Conservation (phyloP, 2,797 vertebrate genomes). For the Mormyrus hasselquistii region DNA sequence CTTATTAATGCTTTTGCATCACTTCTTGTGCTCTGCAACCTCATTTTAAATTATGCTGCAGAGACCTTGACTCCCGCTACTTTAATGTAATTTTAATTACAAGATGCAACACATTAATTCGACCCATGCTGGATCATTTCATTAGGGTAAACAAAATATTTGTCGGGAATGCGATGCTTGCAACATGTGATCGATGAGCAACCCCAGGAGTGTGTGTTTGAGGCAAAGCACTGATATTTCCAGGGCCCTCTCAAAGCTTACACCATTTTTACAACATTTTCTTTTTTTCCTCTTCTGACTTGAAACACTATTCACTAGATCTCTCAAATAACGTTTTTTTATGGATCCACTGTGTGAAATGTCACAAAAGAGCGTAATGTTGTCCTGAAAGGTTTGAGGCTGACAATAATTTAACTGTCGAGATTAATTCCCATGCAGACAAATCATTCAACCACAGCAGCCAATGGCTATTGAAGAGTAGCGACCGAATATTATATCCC, state of each 20-base stretch:
- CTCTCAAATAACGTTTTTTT: background rate
- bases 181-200: background rate
- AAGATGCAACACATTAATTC: constrained; percentile 53
- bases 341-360: background rate
- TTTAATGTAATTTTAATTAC: constrained; percentile 64
- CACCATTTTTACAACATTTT: too few species aligned
- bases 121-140: constrained; percentile 57
- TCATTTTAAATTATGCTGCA: constrained; percentile 55
- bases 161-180: constrained; percentile 18
- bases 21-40: constrained; percentile 54
- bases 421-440: background rate
- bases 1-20: constrained; percentile 37
- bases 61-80: constrained; percentile 53
- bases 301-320: background rate
- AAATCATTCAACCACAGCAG: background rate
- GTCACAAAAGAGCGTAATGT: background rate
- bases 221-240: background rate
- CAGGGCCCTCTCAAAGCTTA: background rate
- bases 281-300: background rate
- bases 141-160: constrained; percentile 43
- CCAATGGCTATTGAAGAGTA: background rate
- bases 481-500: background rate
- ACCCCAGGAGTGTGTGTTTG: background rate
- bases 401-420: background rate
- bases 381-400: background rate